Percentiles rank a stretch among this genome's conserved stretches.
Conservation (phyloP, 2,797 vertebrate species). For the Falco naumanni region DNA sequence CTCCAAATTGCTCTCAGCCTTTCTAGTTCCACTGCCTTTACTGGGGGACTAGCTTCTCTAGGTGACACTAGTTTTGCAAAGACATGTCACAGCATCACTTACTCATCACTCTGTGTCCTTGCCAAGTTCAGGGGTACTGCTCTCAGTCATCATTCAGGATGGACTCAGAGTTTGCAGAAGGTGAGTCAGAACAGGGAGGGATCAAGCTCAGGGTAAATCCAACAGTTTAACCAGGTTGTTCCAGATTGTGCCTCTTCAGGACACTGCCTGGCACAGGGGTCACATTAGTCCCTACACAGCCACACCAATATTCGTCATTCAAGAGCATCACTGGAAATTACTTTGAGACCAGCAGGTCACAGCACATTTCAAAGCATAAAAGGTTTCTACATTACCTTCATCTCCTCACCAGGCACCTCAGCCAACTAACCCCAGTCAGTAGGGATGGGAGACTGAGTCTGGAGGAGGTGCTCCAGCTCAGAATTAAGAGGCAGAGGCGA, state of each 20-base stretch:
- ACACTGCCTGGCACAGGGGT: neutral
- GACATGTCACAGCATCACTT: neutral
- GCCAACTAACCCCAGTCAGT: neutral
- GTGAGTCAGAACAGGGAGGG: neutral
- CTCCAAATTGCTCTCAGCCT: neutral
- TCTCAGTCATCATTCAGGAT: neutral
- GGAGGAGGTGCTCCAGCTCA: neutral
- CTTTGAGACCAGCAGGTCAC: neutral
- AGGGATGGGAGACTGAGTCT: neutral
- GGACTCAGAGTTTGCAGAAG: neutral
- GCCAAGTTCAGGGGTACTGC: neutral
- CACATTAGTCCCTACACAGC: neutral
- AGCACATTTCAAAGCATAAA: neutral
- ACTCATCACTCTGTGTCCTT: neutral
- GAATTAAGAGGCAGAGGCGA: neutral
- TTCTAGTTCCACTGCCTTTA: neutral
- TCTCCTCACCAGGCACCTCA: neutral
- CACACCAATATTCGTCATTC: neutral
- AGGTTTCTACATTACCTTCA: neutral
- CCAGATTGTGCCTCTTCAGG: neutral
- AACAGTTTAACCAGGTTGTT: neutral
- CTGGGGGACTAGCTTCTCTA: neutral
- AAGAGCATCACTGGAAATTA: neutral
- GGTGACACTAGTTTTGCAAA: neutral
- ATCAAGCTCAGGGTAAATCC: neutral